Percentiles rank a stretch among this genome's conserved stretches.
phyloP scores from a whole-genome alignment of 30 jellyfish, hydroid and myxozoan genomes.

The Catostylus mosaicus region DNA sequence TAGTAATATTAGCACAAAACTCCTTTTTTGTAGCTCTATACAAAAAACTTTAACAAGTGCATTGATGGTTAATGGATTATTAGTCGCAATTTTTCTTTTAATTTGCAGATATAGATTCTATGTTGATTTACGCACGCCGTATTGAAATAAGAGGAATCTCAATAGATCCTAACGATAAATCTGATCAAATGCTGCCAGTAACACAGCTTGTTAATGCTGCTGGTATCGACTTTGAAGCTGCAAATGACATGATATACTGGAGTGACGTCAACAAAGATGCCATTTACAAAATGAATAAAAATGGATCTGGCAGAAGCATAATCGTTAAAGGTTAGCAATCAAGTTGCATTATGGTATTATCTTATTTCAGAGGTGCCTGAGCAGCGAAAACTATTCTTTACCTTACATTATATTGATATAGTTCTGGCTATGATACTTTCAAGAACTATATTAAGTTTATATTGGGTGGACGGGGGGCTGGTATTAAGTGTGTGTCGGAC shows the following conservation, averaged over 20 bases:
- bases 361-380: too few relatives aligned
- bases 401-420: too few relatives aligned
- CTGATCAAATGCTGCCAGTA: slow-evolving; percentile 85
- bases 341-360: too few relatives aligned
- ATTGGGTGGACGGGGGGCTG: too few relatives aligned
- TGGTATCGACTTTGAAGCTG: slow-evolving; percentile 83
- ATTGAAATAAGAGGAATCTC: slow-evolving; percentile 91
- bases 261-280: slow-evolving; percentile 91
- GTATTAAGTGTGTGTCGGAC: too few relatives aligned
- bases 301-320: slow-evolving; percentile 78
- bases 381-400: too few relatives aligned
- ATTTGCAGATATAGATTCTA: slow-evolving; percentile 61
- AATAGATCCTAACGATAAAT: slow-evolving; percentile 70
- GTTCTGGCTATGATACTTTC: too few relatives aligned
- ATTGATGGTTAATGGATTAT: too few relatives aligned
- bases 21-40: too few relatives aligned
- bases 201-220: slow-evolving; percentile 86
- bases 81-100: neutral
- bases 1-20: neutral
- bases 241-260: slow-evolving; percentile 70
- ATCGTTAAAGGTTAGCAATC: slow-evolving; percentile 80
- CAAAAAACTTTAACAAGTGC: too few relatives aligned
- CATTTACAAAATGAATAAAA: slow-evolving; percentile 53
- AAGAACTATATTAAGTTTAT: too few relatives aligned
- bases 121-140: slow-evolving; percentile 89